Conservation (phyloP, 2,113 vertebrate genomes). For the Archocentrus centrarchus region DNA sequence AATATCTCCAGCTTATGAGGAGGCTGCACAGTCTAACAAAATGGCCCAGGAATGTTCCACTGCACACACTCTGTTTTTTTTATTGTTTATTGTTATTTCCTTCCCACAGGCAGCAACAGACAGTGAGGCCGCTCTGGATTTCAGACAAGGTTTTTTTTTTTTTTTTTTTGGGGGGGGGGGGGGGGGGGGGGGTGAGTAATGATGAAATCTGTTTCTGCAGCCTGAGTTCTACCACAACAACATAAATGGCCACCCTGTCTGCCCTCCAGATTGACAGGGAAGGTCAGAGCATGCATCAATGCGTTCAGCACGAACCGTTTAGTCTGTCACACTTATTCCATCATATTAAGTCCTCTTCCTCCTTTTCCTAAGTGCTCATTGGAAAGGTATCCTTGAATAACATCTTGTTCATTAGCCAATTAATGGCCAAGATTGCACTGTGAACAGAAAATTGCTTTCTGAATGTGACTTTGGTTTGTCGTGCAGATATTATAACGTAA, state of each 20-base stretch:
- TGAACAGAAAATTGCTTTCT: constrained; percentile 67
- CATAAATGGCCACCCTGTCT: constrained; percentile 64
- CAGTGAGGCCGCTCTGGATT: constrained; percentile 27
- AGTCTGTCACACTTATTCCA: constrained; percentile 79
- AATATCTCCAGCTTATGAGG: constrained; percentile 14
- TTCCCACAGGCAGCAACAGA: constrained; percentile 29
- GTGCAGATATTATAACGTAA: constrained; percentile 54
- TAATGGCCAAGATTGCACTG: constrained; percentile 63
- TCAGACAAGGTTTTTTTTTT: constrained; percentile 30
- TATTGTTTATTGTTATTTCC: constrained; percentile 58
- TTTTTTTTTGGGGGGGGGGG: no score
- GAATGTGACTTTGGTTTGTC: constrained; percentile 76
- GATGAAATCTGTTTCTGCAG: constrained; percentile 56
- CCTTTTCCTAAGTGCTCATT: constrained; percentile 64
- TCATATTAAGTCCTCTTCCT: constrained; percentile 75
- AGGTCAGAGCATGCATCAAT: constrained; percentile 70
- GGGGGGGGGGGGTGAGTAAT: constrained; percentile 12
- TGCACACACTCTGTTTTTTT: constrained; percentile 30
- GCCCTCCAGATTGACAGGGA: constrained; percentile 76
- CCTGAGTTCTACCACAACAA: constrained; percentile 48
- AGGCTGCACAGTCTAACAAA: constrained; percentile 28
- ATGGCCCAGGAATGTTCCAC: constrained; percentile 2
- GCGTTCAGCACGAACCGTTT: constrained; percentile 62
- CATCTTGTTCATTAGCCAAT: constrained; percentile 74
- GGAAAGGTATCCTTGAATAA: constrained; percentile 73